Conservation (phyloP, 2,113 vertebrate genomes). For the Sphyrna mokarran region DNA sequence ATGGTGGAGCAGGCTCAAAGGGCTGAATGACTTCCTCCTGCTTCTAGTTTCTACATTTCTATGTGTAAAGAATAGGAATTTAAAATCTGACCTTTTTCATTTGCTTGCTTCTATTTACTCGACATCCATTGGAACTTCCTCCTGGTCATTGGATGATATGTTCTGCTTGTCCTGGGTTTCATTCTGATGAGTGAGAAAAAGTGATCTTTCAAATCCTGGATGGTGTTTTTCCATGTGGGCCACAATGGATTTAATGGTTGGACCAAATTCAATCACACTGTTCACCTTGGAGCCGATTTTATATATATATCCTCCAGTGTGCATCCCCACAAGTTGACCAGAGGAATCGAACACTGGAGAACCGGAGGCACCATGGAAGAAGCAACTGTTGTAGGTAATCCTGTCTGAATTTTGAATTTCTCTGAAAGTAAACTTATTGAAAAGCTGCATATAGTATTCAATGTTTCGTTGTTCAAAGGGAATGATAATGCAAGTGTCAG, state of each 20-base stretch:
- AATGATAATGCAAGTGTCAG: background rate
- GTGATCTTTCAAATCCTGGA: background rate
- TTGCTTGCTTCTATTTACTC: background rate
- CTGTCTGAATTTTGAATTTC: background rate
- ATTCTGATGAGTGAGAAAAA: background rate
- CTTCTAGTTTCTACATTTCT: too few species aligned
- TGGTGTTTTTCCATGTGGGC: background rate
- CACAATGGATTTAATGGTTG: background rate
- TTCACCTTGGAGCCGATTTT: background rate
- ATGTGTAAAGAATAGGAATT: background rate
- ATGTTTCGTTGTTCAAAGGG: background rate
- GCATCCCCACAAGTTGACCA: background rate
- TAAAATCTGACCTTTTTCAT: background rate
- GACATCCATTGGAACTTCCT: background rate
- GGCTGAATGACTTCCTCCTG: too few species aligned
- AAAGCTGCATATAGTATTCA: background rate
- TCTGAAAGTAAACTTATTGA: background rate
- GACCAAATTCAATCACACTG: background rate
- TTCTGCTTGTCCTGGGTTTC: background rate
- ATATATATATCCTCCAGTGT: background rate
- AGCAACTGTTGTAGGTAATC: background rate
- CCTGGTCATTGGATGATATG: background rate
- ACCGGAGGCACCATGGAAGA: background rate
- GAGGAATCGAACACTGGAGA: background rate
- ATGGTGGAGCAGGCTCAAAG: too few species aligned